phyloP scores from a whole-genome alignment of 2,797 vertebrate species.

The Neosilurus mollespiculum region DNA sequence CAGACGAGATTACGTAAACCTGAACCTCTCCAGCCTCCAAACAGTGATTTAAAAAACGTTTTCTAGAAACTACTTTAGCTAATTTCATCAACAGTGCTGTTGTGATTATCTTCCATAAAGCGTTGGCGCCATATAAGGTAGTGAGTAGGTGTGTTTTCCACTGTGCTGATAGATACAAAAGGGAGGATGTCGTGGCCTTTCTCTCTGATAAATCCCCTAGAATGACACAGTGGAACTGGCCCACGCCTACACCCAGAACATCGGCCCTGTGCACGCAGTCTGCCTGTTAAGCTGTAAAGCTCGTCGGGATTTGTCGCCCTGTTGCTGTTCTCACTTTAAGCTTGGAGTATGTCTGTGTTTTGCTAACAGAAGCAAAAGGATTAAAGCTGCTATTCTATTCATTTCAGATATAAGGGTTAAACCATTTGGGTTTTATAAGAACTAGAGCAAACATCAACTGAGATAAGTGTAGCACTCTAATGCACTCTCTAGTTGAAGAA shows the following conservation, averaged over 20 bases:
- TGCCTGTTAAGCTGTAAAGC: conserved; percentile 44
- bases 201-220: conserved; percentile 44
- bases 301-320: conserved; percentile 36
- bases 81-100: neutral
- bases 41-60: neutral
- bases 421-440: too few relatives aligned
- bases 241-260: conserved; percentile 39
- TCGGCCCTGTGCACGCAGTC: conserved; percentile 35
- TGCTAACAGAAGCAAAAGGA: conserved; percentile 36
- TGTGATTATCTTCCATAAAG: neutral
- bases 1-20: neutral
- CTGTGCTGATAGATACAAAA: conserved; percentile 10
- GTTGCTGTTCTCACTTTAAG: conserved; percentile 39
- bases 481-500: too few relatives aligned
- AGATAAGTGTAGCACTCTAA: too few relatives aligned
- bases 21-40: neutral
- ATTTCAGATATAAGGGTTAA: neutral
- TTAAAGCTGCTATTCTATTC: conserved; percentile 7
- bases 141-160: conserved; percentile 30
- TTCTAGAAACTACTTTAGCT: conserved; percentile 6
- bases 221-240: conserved; percentile 50
- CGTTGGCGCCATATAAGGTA: conserved; percentile 12
- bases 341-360: conserved; percentile 47
- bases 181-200: conserved; percentile 24
- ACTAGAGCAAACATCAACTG: too few relatives aligned